Evolutionary conservation across 2,113 vertebrate species (phyloP).

Genomic region (Struthio camelus): DNA sequence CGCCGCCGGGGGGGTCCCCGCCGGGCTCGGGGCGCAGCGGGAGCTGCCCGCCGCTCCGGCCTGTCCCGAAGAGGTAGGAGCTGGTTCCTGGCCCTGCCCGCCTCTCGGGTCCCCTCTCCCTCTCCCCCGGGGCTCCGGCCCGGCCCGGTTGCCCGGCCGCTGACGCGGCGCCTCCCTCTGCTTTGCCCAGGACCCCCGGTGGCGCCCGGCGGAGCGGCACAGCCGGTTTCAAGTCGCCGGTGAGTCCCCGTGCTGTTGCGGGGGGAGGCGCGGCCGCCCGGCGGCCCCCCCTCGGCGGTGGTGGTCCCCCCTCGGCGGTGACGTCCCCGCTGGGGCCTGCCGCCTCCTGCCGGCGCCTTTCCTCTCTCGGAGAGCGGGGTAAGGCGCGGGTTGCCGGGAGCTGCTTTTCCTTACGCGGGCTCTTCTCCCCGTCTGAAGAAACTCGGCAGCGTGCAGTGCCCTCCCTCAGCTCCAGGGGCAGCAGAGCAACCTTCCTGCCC

Average conservation of each 20-base stretch:
- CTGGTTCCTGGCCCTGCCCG: not conserved
- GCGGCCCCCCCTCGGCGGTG: not conserved
- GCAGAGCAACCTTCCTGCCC: too few relatives aligned
- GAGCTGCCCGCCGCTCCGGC: not conserved
- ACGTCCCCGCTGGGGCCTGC: not conserved
- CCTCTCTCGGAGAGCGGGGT: too few relatives aligned
- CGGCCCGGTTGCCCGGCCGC: not conserved
- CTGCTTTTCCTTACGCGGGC: not conserved
- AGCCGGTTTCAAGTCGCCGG: slow-evolving; percentile 29
- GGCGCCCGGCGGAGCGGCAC: slow-evolving; percentile 6
- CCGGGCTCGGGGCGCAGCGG: not conserved
- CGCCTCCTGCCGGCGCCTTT: too few relatives aligned
- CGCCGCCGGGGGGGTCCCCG: too few relatives aligned
- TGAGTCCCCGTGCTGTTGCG: slow-evolving; percentile 4
- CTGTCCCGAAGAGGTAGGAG: not conserved
- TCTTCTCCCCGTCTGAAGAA: too few relatives aligned
- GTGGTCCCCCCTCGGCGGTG: not conserved
- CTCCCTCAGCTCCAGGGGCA: too few relatives aligned
- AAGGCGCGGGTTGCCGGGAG: too few relatives aligned
- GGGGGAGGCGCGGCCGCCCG: not conserved
- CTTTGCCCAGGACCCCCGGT: slow-evolving; percentile 20
- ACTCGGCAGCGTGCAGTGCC: not conserved
- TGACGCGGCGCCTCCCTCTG: not conserved
- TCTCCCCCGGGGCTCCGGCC: not conserved
- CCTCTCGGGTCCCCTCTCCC: too few relatives aligned